These are phyloP conservation scores for Alexandromys oeconomus DNA, from an alignment of 2,797 vertebrate genomes.

Conservation along the genomic window DNA sequence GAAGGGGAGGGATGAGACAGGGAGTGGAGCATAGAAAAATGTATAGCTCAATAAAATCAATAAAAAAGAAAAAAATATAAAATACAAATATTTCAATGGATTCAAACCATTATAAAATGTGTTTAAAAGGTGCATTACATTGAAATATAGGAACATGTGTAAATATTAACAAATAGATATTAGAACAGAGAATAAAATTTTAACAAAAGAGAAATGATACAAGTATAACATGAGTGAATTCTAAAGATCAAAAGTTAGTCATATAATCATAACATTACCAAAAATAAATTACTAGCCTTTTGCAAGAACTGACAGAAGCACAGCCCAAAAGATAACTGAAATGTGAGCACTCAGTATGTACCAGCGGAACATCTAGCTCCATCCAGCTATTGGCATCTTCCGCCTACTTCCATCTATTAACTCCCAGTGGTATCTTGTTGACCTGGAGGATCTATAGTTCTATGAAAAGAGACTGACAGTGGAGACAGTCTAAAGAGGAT, in stretches of 20 bases:
- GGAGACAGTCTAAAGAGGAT: background rate
- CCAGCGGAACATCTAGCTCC: background rate
- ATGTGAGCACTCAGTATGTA: background rate
- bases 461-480: background rate
- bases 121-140: background rate
- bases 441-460: background rate
- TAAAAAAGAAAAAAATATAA: too few relatives aligned
- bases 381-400: background rate
- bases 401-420: too few relatives aligned
- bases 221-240: background rate
- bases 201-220: background rate
- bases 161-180: background rate
- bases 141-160: conserved; percentile 18
- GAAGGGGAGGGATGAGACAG: too few relatives aligned
- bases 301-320: background rate
- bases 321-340: background rate
- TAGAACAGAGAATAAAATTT: background rate
- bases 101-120: background rate
- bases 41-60: too few relatives aligned
- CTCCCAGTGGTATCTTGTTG: too few relatives aligned
- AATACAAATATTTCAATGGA: background rate
- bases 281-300: background rate
- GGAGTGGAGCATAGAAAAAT: too few relatives aligned
- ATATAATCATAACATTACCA: conserved; percentile 1
- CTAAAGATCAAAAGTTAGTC: background rate